phyloP scores from a whole-genome alignment of 2,888 invertebrate genomes.

The Thymelicus sylvestris region DNA sequence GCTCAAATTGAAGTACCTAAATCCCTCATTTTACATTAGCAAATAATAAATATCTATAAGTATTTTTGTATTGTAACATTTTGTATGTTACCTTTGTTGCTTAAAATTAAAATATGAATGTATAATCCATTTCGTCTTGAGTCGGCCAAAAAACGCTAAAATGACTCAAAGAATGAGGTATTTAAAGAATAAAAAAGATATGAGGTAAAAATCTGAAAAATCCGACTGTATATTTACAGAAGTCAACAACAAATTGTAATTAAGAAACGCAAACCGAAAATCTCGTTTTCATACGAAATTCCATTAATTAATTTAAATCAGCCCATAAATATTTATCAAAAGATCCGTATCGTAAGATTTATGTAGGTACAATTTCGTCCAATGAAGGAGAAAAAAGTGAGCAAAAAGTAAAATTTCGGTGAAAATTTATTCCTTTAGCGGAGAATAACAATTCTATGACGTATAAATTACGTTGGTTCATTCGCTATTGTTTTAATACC shows the following conservation, averaged over 20 bases:
- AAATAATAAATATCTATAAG: too few species aligned
- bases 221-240: background rate
- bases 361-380: conserved; percentile 48
- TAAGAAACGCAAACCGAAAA: conserved; percentile 19
- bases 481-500: conserved; percentile 50
- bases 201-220: too few species aligned
- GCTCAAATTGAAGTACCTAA: too few species aligned
- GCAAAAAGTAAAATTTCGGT: conserved; percentile 48
- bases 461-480: conserved; percentile 56
- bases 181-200: too few species aligned
- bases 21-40: too few species aligned
- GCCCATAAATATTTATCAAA: conserved; percentile 54
- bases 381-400: conserved; percentile 46
- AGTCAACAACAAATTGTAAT: conserved; percentile 11
- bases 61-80: too few species aligned
- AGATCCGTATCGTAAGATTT: conserved; percentile 53
- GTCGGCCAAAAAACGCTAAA: too few species aligned
- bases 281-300: conserved; percentile 37
- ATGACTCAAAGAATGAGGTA: too few species aligned
- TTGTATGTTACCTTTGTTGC: too few species aligned
- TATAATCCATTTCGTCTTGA: too few species aligned
- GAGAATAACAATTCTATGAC: conserved; percentile 53
- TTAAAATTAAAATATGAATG: too few species aligned
- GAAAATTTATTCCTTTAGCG: conserved; percentile 55
- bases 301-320: conserved; percentile 50